These are phyloP conservation scores for Pyrgilauda ruficollis DNA, from an alignment of 2,113 vertebrate species.

Conservation along the genomic window DNA sequence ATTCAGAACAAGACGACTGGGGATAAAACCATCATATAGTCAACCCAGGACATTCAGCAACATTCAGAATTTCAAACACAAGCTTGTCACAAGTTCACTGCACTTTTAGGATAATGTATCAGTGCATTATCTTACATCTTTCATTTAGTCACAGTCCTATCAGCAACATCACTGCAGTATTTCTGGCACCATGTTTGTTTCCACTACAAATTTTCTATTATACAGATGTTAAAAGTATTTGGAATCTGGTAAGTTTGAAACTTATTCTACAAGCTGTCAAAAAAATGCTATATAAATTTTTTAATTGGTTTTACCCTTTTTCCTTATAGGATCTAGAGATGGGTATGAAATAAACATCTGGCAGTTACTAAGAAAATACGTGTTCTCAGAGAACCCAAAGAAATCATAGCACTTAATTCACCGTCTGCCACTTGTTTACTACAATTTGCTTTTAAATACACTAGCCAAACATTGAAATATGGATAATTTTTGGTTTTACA, in stretches of 20 bases:
- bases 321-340: background rate
- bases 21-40: no score
- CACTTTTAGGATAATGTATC: background rate
- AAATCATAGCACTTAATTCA: background rate
- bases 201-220: constrained; percentile 7
- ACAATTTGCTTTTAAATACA: background rate
- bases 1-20: no score
- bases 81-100: background rate
- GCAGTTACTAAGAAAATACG: background rate
- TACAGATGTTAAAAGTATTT: constrained; percentile 18
- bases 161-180: background rate
- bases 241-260: background rate
- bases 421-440: background rate
- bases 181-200: background rate
- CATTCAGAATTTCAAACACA: constrained; percentile 27
- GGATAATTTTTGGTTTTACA: background rate
- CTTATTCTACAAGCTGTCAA: background rate
- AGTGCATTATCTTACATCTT: background rate
- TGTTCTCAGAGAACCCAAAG: background rate
- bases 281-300: constrained; percentile 36
- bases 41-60: background rate
- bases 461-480: background rate
- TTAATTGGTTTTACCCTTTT: background rate
- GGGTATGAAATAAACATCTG: constrained; percentile 9
- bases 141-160: background rate